phyloP scores from a whole-genome alignment of 2,888 invertebrate genomes.

The Blastobasis lacticolella region DNA sequence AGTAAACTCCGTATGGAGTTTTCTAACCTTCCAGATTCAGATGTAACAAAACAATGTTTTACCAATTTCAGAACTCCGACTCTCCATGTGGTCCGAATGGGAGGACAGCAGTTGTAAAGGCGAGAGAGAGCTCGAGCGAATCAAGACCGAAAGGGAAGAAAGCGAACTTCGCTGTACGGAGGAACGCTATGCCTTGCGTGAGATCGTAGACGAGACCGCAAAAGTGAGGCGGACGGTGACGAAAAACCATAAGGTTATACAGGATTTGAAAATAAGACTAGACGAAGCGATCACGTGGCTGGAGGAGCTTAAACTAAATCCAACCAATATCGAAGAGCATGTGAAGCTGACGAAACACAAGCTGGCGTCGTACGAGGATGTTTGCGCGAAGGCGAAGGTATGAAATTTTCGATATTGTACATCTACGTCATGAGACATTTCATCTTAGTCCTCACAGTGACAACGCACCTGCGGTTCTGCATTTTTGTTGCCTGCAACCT shows the following conservation, averaged over 20 bases:
- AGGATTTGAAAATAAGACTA: no score
- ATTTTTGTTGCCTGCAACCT: background rate
- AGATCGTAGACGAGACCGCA: conserved; percentile 16
- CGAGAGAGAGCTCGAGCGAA: background rate
- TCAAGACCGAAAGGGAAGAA: background rate
- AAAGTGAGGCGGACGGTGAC: conserved; percentile 18
- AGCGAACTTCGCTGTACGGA: background rate
- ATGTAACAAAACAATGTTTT: no score
- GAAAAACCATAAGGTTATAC: no score
- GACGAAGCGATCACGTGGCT: conserved; percentile 13
- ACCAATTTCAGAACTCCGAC: no score
- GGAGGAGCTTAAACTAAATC: conserved; percentile 36
- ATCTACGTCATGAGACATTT: background rate
- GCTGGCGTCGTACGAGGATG: conserved; percentile 53
- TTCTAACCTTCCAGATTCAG: no score
- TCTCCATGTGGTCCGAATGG: no score
- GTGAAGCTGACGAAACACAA: conserved; percentile 54
- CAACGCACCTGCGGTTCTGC: background rate
- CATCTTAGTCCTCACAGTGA: background rate
- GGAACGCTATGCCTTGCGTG: background rate
- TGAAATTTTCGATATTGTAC: background rate
- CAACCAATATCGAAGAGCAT: conserved; percentile 48
- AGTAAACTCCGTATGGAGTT: no score
- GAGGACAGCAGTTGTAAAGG: no score
- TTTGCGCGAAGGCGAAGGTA: conserved; percentile 52